These are phyloP conservation scores for Tetraneura akinire DNA, from an alignment of 1,140 invertebrate species.

Conservation along the genomic window DNA sequence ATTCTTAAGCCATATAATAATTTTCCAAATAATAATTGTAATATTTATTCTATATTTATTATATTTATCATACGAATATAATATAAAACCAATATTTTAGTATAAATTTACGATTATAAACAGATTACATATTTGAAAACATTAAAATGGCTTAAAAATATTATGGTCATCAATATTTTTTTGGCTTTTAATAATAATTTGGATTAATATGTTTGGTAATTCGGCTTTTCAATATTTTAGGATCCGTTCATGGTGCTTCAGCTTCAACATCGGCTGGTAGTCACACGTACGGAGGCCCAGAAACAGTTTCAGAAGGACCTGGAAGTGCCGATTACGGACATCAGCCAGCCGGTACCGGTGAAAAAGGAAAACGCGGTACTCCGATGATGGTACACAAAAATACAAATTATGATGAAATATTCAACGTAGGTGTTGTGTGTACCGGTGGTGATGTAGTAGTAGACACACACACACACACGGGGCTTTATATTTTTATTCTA, in stretches of 20 bases:
- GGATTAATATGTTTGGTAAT: no score
- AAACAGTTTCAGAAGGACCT: background rate
- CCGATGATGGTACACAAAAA: conserved; percentile 30
- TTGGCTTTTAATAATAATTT: no score
- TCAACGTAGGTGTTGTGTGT: conserved; percentile 49
- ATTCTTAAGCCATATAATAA: no score
- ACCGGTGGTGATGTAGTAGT: conserved; percentile 1
- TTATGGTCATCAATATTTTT: no score
- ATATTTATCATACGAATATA: no score
- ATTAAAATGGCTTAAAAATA: no score
- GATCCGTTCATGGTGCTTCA: background rate
- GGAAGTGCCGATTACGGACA: background rate
- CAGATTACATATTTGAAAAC: no score
- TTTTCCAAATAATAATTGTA: no score
- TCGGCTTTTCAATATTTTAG: background rate
- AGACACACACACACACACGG: background rate
- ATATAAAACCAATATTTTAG: no score
- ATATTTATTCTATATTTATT: no score
- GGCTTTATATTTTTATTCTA: conserved; percentile 4
- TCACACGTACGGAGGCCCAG: background rate
- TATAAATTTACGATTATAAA: no score
- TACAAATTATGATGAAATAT: conserved; percentile 48
- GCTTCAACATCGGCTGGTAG: background rate
- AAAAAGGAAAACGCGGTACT: background rate
- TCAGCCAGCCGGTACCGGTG: background rate